Evolutionary conservation across 2,888 invertebrate species (phyloP).

Genomic region (Tachina lurida): DNA sequence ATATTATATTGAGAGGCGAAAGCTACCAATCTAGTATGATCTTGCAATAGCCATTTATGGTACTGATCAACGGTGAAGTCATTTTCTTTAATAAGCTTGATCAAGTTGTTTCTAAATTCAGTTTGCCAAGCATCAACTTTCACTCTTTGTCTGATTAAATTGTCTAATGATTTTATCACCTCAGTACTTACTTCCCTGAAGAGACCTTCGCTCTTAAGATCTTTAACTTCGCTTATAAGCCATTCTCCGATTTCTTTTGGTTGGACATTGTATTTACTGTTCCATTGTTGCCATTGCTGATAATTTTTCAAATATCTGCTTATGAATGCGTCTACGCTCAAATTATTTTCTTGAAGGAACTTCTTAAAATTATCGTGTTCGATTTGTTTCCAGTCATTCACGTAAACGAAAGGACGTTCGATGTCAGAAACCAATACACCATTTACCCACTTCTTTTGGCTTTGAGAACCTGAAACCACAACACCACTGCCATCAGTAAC

Average conservation of each 20-base stretch:
- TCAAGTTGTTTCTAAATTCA: constrained; percentile 79
- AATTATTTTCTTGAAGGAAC: constrained; percentile 78
- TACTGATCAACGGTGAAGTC: constrained; percentile 80
- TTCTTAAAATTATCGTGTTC: constrained; percentile 77
- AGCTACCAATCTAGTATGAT: constrained; percentile 77
- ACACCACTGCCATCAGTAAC: too few species aligned
- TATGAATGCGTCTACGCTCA: constrained; percentile 80
- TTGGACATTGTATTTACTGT: constrained; percentile 78
- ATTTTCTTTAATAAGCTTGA: constrained; percentile 79
- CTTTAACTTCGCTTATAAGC: constrained; percentile 79
- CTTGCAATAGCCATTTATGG: constrained; percentile 78
- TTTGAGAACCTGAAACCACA: background rate
- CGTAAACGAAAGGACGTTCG: constrained; percentile 78
- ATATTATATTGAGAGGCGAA: constrained; percentile 80
- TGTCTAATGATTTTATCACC: constrained; percentile 77
- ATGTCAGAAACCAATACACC: constrained; percentile 79
- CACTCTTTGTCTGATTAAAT: too few species aligned
- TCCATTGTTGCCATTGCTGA: constrained; percentile 77
- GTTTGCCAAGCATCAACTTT: constrained; percentile 76
- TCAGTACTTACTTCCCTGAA: constrained; percentile 73
- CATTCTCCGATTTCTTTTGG: constrained; percentile 80
- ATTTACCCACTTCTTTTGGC: constrained; percentile 78
- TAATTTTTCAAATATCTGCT: constrained; percentile 78
- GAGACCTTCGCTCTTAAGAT: constrained; percentile 75
- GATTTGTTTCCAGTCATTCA: constrained; percentile 79